Evolutionary conservation across 2,113 vertebrate species (phyloP), one percentile per base, ranked within the genome.

Genomic region (Scomber japonicus): DNA sequence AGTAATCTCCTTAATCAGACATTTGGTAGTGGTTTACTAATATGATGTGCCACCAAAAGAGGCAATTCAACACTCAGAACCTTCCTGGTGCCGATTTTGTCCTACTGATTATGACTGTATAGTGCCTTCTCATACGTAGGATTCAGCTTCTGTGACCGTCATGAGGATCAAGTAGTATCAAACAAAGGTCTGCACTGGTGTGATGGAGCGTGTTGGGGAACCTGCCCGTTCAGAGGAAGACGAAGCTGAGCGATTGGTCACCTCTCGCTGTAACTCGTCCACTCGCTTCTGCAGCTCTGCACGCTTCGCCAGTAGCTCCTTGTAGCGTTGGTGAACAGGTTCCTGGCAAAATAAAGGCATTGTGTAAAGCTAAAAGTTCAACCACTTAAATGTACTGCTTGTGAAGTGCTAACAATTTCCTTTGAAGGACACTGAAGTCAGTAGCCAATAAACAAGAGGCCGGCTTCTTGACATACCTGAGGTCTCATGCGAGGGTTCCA

Each of bases 401-500:
- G 27, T 11, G 15, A 35, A 69, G 30, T 63, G 51, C 21, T 61
- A 49, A 48, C 11, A 6, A 13, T 56, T 9, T 27, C 11, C 4
- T 44, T 31, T 40, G 3, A 40, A 56, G 16, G 35, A 61, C 21
- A 14, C 11, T 24, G 2, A 16, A 12, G 11, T 68, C 24, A 19
- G 16, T 6, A 17, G 11, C 45, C 15, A 2, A 21, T 10, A 44
- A 60, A n/a, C 9, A 6, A 1, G 30, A 24, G 3, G 40, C 14
- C n/a, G 44, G 31, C 10, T 67, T 53, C 3, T 50, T 14, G 9
- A 44, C 84, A 11, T 84, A 97, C 98, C 96, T 98, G 98, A 1
- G 97, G 97, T 67, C 97, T 97, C 96, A 98, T 98, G 79, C 97
- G 93, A 48, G 98, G 98, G 78, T 99, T 99, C 98, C 98, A 99